These are phyloP conservation scores for Slavum lentiscoides DNA, from an alignment of 2,888 invertebrate species.

Conservation along the genomic window DNA sequence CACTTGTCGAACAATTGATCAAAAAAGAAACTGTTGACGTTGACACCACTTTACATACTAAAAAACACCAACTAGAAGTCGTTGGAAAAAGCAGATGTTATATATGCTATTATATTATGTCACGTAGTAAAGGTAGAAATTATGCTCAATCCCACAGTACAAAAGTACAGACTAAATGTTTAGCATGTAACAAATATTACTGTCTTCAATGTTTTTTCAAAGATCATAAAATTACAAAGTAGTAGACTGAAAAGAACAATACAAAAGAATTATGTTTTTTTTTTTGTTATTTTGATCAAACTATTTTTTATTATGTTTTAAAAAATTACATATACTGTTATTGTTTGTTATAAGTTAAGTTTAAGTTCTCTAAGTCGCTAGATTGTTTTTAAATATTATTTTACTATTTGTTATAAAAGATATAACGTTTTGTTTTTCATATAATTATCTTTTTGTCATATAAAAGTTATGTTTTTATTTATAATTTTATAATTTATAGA, in stretches of 20 bases:
- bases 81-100: not conserved
- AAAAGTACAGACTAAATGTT: constrained; percentile 12
- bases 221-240: constrained; percentile 9
- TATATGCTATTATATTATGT: constrained; percentile 1
- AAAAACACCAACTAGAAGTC: no score
- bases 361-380: no score
- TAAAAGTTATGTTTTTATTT: no score
- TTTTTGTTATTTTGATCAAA: constrained; percentile 1
- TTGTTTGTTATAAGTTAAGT: not conserved
- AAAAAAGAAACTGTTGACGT: not conserved
- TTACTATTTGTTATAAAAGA: no score
- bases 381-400: no score
- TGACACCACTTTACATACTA: not conserved
- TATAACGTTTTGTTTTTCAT: no score
- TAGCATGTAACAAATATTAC: constrained; percentile 2
- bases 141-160: constrained; percentile 11
- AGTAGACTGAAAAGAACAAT: constrained; percentile 8
- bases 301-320: constrained; percentile 12
- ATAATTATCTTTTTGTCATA: no score
- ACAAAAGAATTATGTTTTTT: constrained; percentile 1
- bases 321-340: not conserved
- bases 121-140: constrained; percentile 14
- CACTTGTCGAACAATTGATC: not conserved
- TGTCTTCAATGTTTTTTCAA: constrained; percentile 6
- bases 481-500: not conserved